Conservation (phyloP, 2,888 invertebrate genomes). For the Cheilosia pagana region DNA sequence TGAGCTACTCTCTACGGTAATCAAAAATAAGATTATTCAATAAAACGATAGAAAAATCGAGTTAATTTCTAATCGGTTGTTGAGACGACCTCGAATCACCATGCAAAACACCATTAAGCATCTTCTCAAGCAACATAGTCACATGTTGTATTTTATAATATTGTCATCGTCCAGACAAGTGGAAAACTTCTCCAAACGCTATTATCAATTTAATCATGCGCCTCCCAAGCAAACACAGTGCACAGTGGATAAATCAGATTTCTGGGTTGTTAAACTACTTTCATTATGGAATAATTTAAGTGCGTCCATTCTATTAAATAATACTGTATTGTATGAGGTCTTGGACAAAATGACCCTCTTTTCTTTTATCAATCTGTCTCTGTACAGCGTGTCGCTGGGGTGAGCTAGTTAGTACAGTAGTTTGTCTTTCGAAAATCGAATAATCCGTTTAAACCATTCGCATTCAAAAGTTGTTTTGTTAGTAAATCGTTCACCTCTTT, state of each 20-base stretch:
- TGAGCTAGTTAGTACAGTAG: too few species aligned
- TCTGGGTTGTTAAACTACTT: constrained; percentile 64
- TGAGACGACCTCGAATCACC: constrained; percentile 49
- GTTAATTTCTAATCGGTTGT: constrained; percentile 7
- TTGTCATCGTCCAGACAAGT: constrained; percentile 53
- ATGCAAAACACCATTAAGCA: background rate
- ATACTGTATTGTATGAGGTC: constrained; percentile 44
- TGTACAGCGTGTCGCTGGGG: too few species aligned
- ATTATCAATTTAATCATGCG: constrained; percentile 2
- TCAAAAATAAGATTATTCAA: too few species aligned
- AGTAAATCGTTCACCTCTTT: too few species aligned
- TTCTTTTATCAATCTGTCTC: constrained; percentile 7
- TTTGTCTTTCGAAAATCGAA: too few species aligned
- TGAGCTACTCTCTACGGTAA: too few species aligned
- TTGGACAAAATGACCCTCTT: constrained; percentile 23
- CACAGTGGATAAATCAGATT: constrained; percentile 15
- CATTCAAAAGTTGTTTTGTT: too few species aligned
- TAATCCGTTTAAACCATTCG: too few species aligned
- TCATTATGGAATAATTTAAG: constrained; percentile 51
- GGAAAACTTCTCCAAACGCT: constrained; percentile 55
- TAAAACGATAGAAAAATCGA: background rate
- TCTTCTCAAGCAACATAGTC: too few species aligned
- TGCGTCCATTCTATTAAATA: constrained; percentile 57
- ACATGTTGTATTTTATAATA: constrained; percentile 1
- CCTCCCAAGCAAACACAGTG: background rate